A percentile compares a stretch with the other conserved stretches of the same genome.
These are phyloP conservation scores for Mythimna pallens DNA, from an alignment of 2,888 invertebrate genomes.

Conservation along the genomic window DNA sequence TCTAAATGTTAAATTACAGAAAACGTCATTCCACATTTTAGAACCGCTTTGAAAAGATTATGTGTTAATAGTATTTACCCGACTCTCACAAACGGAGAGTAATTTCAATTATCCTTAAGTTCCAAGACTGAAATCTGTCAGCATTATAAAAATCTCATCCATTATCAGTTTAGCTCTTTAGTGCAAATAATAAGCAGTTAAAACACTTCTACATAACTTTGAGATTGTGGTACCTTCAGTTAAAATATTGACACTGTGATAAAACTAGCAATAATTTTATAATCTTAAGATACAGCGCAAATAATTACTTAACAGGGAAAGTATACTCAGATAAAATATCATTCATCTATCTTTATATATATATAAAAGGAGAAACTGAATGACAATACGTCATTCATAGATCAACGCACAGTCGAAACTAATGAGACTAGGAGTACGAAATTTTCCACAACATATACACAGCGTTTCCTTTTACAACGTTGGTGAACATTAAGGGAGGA, in stretches of 20 bases:
- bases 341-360: background rate
- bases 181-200: background rate
- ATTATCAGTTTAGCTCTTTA: background rate
- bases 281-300: conserved; percentile 7
- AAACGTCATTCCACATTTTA: background rate
- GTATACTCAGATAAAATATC: conserved; percentile 6
- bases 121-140: background rate
- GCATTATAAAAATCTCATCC: background rate
- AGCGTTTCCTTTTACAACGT: no score
- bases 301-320: conserved; percentile 18
- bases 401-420: no score
- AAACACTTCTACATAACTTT: conserved; percentile 7
- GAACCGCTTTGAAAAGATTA: conserved; percentile 7
- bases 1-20: background rate
- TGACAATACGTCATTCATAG: no score
- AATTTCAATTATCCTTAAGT: background rate
- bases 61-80: background rate
- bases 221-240: conserved; percentile 3
- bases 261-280: conserved; percentile 2
- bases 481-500: no score
- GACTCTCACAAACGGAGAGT: background rate
- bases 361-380: no score
- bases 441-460: no score
- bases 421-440: no score
- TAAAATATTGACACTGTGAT: conserved; percentile 26